Evolutionary conservation across 37 sponge, comb jelly and placozoan species (phyloP).

Genomic region (Lycopodina hypogea): DNA sequence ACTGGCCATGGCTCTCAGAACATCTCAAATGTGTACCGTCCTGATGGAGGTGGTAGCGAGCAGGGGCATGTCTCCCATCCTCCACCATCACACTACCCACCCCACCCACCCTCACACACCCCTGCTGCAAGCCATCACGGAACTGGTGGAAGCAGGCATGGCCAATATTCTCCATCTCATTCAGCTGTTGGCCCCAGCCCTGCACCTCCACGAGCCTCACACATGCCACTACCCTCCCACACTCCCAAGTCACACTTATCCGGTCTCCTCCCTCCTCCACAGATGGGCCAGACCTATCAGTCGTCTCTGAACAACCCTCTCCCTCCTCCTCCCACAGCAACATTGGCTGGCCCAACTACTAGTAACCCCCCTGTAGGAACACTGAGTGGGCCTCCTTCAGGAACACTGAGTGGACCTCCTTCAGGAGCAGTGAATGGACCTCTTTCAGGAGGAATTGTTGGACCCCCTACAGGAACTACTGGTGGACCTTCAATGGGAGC

Average conservation of each 20-base stretch:
- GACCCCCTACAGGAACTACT: too few species aligned
- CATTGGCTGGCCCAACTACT: background rate
- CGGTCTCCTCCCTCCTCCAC: background rate
- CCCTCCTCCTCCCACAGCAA: background rate
- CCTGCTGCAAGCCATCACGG: background rate
- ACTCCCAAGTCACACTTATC: background rate
- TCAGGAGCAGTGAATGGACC: background rate
- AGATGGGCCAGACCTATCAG: background rate
- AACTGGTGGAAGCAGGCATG: background rate
- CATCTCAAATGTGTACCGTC: too few species aligned
- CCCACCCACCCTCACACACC: background rate
- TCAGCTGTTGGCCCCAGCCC: too few species aligned
- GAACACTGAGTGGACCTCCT: background rate
- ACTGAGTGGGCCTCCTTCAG: too few species aligned
- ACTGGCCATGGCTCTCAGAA: too few species aligned
- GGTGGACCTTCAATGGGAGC: too few species aligned
- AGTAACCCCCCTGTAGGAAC: background rate
- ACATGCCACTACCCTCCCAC: background rate
- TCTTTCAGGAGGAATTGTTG: background rate
- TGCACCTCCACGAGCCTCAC: background rate
- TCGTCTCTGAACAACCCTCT: background rate
- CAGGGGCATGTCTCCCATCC: background rate
- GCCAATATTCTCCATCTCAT: background rate
- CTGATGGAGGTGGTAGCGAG: background rate
- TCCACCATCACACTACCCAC: background rate